Conservation (phyloP, 2,888 invertebrate genomes). For the Parnassius orleans region DNA sequence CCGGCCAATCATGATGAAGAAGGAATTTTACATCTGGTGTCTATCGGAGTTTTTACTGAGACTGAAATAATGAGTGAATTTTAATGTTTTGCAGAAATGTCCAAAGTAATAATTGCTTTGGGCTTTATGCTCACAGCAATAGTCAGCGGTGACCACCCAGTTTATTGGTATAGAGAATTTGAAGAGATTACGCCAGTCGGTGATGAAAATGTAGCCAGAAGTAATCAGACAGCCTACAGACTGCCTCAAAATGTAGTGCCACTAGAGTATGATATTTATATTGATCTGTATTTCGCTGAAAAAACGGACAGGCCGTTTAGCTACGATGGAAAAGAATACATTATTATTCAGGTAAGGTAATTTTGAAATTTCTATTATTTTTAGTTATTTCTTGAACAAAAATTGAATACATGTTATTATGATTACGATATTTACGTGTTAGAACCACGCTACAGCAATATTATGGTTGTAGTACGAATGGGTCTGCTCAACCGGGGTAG, state of each 20-base stretch:
- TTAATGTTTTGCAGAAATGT: conserved; percentile 49
- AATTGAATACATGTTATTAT: too few relatives aligned
- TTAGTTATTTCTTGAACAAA: too few relatives aligned
- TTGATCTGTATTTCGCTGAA: conserved; percentile 65
- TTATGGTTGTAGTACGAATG: too few relatives aligned
- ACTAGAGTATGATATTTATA: conserved; percentile 63
- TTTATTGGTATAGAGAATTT: conserved; percentile 53
- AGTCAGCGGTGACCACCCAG: conserved; percentile 48
- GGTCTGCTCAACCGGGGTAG: too few relatives aligned
- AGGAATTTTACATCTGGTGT: too few relatives aligned
- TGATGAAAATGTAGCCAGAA: conserved; percentile 38
- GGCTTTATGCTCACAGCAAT: conserved; percentile 43
- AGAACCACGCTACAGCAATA: too few relatives aligned
- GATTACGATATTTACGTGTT: too few relatives aligned
- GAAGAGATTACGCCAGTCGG: conserved; percentile 38
- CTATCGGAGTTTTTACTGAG: too few relatives aligned
- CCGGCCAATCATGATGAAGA: too few relatives aligned
- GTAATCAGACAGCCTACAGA: conserved; percentile 48
- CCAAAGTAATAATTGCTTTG: conserved; percentile 36
- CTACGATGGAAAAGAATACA: conserved; percentile 59
- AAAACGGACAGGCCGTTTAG: conserved; percentile 56
- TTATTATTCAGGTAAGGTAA: conserved; percentile 54
- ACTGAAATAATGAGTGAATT: too few relatives aligned
- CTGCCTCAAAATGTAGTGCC: conserved; percentile 62
- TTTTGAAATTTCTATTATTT: neutral